Evolutionary conservation across 2,113 vertebrate species (phyloP).

Genomic region (Notothenia coriiceps): DNA sequence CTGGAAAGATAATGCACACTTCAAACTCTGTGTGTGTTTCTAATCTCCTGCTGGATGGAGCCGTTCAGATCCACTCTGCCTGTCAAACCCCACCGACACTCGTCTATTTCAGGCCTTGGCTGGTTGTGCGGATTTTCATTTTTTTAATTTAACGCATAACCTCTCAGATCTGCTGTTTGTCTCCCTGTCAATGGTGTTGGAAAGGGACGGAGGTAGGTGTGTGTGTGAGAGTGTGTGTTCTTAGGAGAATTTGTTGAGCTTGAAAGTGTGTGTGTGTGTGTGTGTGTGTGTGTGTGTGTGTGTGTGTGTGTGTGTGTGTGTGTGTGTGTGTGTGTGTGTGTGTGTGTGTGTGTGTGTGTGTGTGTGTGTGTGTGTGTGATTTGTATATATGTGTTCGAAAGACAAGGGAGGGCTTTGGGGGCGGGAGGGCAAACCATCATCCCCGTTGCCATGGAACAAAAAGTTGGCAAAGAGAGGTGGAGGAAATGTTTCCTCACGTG

Average conservation of each 20-base stretch:
- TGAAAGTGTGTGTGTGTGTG: slow-evolving; percentile 33
- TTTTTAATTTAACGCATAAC: slow-evolving; percentile 56
- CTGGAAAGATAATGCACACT: slow-evolving; percentile 75
- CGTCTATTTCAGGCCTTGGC: slow-evolving; percentile 79
- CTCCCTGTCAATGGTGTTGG: slow-evolving; percentile 73
- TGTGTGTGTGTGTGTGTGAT: not conserved
- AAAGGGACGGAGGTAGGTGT: slow-evolving; percentile 35
- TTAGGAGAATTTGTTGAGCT: slow-evolving; percentile 28
- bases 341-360: slow-evolving; percentile 22
- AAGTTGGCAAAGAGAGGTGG: slow-evolving; percentile 59
- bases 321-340: slow-evolving; percentile 20
- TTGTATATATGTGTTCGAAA: slow-evolving; percentile 15
- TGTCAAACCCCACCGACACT: slow-evolving; percentile 61
- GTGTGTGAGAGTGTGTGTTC: slow-evolving; percentile 13
- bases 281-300: slow-evolving; percentile 2
- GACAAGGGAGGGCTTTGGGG: slow-evolving; percentile 27
- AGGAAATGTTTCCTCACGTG: slow-evolving; percentile 67
- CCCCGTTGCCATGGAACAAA: slow-evolving; percentile 69
- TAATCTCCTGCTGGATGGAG: slow-evolving; percentile 78
- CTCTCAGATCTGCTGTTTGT: slow-evolving; percentile 67
- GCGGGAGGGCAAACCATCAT: slow-evolving; percentile 55
- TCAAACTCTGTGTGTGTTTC: slow-evolving; percentile 74
- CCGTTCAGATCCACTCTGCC: slow-evolving; percentile 68
- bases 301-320: slow-evolving; percentile 16
- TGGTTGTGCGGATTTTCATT: slow-evolving; percentile 55